Base-by-base conservation (phyloP, 92 coral and sea anemone genomes). In the Chrysogorgia sp. region DNA sequence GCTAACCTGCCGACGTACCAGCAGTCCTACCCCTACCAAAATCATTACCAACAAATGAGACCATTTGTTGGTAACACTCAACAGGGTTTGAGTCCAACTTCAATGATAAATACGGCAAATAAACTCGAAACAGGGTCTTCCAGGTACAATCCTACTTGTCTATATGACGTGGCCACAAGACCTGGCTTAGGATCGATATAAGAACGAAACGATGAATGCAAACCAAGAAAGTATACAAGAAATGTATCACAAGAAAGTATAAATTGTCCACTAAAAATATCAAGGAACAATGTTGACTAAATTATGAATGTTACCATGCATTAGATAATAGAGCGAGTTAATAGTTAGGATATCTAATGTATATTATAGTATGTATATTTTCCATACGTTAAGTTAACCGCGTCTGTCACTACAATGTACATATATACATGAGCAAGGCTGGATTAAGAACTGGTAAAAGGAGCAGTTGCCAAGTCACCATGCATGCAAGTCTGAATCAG, bases 51-150 rank as follows among this genome's bases (percentile, higher is more conserved):
- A 10, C 23, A 72, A 15, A 57, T 75, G 21, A 57, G 56, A 21
- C 34, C 84, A 19, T 65, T 56, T 59, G 75, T 67, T 47, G 84
- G 84, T 21, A 67, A 40, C 63, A 79, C 75, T 24, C 79, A 72
- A 28, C 79, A 72, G 25, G 40, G 63, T 32, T 72, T 53, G 14
- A 72, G 79, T 72, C 56, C 79, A 2, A 35, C 79, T 2, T n/a
- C 79, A 15, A 34, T 56, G 9, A 72, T 72, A 49, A 55, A 10
- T 10, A 35, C 79, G 10, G 28, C 79, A 20, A 72, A 55, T 55
- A 72, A 72, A 55, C 8, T 53, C 30, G 79, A 72, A 22, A 31
- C 65, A 19, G 65, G 34, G 52, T 60, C 63, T 33, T 23, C 79
- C 17, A 72, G 79, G n/a, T 72, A 72, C 52, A 72, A 72, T 26